Base-by-base conservation (phyloP, 2,888 invertebrate genomes). In the Syrista parreyssii region DNA sequence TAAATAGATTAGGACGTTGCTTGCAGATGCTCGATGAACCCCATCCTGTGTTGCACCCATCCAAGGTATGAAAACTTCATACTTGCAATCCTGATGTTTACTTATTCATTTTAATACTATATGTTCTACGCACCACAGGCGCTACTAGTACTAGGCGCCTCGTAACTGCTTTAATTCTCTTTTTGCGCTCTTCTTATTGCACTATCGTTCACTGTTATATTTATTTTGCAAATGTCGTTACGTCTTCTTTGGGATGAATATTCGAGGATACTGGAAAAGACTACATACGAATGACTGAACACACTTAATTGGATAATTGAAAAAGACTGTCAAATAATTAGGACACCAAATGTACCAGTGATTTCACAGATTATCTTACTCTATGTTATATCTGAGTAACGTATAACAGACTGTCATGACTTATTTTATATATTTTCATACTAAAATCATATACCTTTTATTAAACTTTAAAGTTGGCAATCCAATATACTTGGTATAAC, bases 11-110 rank as follows among this genome's bases (percentile, higher is more conserved):
- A 90, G 88, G 87, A 86, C 88, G 87, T 91, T 91, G 88, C 88
- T 91, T 91, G 85, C 91, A 91, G 91, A 91, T 91, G 91, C 89
- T 91, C 91, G 87, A 83, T 89, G 90, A 91, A 91, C 85, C 88
- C 90, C 83, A 85, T 91, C 90, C 88, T 91, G 88, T 91, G 91
- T 91, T 91, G 91, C 89, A 90, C 90, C 86, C 89, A 89, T 86
- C 88, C 89, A 89, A 91, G 91, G 91, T 91, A 91, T 85, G 91
- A 86, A 85, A 84, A 81, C 82, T 84, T 83, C 83, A 79, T 82
- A 83, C 79, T 79, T 78, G 34, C 23, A 55, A 23, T 55, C 23
- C 55, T 55, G 23, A 23, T 55, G 23, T 23, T 55, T 23, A 55
- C 23, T 55, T 55, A 55, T 55, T 55, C 23, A 55, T 55, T 55